Conservation (phyloP, 2,797 vertebrate genomes). For the Muscicapa comitata region DNA sequence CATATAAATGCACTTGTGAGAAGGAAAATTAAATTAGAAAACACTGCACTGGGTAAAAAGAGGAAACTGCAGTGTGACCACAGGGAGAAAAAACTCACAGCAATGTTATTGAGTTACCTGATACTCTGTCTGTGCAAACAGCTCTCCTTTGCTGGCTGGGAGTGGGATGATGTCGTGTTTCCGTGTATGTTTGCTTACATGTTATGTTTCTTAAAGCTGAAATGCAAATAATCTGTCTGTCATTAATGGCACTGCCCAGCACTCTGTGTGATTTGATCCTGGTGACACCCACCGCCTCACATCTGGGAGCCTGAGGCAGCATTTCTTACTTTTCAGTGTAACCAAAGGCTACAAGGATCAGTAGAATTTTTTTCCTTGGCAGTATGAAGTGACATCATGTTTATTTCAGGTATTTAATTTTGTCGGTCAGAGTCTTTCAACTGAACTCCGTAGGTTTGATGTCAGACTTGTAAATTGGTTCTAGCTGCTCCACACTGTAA, state of each 20-base stretch:
- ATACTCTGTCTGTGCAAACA: not conserved
- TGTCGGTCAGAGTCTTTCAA: not conserved
- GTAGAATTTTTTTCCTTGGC: not conserved
- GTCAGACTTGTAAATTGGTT: not conserved
- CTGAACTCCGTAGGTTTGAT: not conserved
- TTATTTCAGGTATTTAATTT: not conserved
- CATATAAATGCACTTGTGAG: not conserved
- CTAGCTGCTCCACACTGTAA: not conserved
- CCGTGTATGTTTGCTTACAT: not conserved
- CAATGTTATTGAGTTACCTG: not conserved
- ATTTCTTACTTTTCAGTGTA: not conserved
- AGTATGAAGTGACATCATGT: not conserved
- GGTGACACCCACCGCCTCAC: not conserved
- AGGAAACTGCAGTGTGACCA: not conserved
- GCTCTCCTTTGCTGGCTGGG: not conserved
- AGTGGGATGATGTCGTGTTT: not conserved
- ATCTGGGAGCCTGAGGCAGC: not conserved
- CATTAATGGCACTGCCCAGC: not conserved
- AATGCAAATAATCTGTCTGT: not conserved
- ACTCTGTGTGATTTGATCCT: not conserved
- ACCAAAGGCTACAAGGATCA: not conserved
- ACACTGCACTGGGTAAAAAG: not conserved
- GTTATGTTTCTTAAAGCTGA: not conserved
- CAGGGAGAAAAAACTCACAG: not conserved
- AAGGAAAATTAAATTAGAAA: not conserved